These are phyloP conservation scores for Bufo gargarizans DNA, from an alignment of 2,113 vertebrate genomes.

Conservation along the genomic window DNA sequence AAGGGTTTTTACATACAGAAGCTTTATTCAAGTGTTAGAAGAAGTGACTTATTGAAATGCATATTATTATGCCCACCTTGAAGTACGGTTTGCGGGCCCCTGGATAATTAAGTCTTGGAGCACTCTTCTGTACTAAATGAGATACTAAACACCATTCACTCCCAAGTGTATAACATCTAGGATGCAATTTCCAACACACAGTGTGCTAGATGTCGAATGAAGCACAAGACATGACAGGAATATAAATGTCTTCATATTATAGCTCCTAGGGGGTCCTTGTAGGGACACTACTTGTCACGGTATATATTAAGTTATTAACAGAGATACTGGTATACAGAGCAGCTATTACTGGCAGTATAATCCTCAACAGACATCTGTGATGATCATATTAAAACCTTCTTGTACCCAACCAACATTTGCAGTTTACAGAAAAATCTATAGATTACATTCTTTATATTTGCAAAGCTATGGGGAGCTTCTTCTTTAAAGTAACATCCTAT, in stretches of 20 bases:
- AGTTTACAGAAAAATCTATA: background rate
- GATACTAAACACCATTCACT: constrained; percentile 24
- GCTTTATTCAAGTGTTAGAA: background rate
- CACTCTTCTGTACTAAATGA: constrained; percentile 11
- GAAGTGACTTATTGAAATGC: constrained; percentile 24
- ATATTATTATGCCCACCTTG: constrained; percentile 10
- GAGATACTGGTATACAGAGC: background rate
- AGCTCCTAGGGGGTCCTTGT: constrained; percentile 41
- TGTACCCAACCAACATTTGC: background rate
- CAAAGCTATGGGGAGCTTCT: background rate
- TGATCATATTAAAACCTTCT: background rate
- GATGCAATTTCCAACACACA: constrained; percentile 35
- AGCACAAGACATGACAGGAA: constrained; percentile 38
- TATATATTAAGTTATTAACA: constrained; percentile 34
- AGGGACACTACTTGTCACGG: constrained; percentile 14
- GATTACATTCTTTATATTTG: background rate
- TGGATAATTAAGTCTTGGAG: constrained; percentile 18
- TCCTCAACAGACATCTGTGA: background rate
- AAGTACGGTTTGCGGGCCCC: constrained; percentile 15
- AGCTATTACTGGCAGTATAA: constrained; percentile 1
- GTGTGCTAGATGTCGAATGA: constrained; percentile 43
- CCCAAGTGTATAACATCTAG: constrained; percentile 28
- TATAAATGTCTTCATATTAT: constrained; percentile 53
- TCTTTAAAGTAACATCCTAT: background rate
- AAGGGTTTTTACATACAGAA: background rate